These are phyloP conservation scores for Saguinus oedipus DNA, from an alignment of 2,797 vertebrate genomes.

Conservation along the genomic window DNA sequence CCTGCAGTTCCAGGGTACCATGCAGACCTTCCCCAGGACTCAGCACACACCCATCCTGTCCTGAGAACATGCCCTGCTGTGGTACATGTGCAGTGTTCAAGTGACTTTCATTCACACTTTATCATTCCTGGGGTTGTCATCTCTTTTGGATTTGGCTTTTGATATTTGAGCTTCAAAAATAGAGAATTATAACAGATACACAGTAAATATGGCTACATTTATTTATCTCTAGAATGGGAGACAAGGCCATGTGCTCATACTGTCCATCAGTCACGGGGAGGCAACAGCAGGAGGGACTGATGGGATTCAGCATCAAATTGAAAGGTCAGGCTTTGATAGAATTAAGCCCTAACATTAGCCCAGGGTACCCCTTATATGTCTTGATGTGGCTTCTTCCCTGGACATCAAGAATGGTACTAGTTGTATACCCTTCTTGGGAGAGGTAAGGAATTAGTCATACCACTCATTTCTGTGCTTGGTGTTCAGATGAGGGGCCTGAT, in stretches of 20 bases:
- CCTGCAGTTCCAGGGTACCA: not conserved
- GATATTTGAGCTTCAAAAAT: not conserved
- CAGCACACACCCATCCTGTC: not conserved
- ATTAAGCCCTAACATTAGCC: not conserved
- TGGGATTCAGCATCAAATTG: not conserved
- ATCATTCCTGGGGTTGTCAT: not conserved
- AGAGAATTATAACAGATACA: not conserved
- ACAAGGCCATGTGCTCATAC: not conserved
- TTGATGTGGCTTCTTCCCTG: not conserved
- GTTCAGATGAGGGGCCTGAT: not conserved
- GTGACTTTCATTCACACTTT: not conserved
- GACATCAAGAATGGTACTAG: not conserved
- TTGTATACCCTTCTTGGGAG: not conserved
- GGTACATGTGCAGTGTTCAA: not conserved
- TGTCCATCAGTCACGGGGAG: not conserved
- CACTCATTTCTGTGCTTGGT: not conserved
- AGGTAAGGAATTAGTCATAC: not conserved
- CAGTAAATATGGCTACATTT: conserved; percentile 28
- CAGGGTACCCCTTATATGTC: not conserved
- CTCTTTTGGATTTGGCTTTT: not conserved
- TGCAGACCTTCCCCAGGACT: not conserved
- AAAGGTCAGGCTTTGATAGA: not conserved
- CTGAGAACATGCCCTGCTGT: not conserved
- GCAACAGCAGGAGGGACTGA: not conserved
- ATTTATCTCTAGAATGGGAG: conserved; percentile 44